Evolutionary conservation across 2,888 invertebrate species (phyloP).

Genomic region (Ennomos fuscantarius): DNA sequence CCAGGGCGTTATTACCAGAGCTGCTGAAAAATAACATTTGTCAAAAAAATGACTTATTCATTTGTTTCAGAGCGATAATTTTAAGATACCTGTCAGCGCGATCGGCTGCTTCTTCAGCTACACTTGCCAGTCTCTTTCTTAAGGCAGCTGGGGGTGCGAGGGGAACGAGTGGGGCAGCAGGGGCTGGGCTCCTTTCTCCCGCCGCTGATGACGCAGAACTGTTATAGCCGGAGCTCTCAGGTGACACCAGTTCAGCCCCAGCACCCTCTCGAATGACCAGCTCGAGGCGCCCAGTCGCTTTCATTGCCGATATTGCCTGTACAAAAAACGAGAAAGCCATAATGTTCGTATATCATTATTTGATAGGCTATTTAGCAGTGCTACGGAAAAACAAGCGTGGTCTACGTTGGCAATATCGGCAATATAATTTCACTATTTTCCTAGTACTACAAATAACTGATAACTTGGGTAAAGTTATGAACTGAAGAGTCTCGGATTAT

Average conservation of each 20-base stretch:
- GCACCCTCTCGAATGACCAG: slow-evolving; percentile 91
- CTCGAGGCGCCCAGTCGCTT: slow-evolving; percentile 90
- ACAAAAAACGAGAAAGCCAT: slow-evolving; percentile 30
- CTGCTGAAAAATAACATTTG: too few species aligned
- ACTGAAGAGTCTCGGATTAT: too few species aligned
- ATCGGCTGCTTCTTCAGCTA: slow-evolving; percentile 89
- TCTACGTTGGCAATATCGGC: too few species aligned
- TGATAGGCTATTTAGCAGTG: too few species aligned
- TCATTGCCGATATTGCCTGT: slow-evolving; percentile 92
- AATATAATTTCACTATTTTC: too few species aligned
- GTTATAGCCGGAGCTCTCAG: slow-evolving; percentile 93
- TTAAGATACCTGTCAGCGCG: slow-evolving; percentile 81
- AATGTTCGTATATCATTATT: too few species aligned
- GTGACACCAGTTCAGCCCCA: slow-evolving; percentile 91
- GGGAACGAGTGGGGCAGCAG: slow-evolving; percentile 62
- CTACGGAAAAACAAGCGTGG: too few species aligned
- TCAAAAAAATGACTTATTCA: too few species aligned
- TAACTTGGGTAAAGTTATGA: too few species aligned
- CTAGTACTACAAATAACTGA: too few species aligned
- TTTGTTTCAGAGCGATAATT: too few species aligned
- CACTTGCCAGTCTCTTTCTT: slow-evolving; percentile 88
- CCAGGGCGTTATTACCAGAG: too few species aligned
- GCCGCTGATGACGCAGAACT: slow-evolving; percentile 93
- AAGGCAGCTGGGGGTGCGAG: slow-evolving; percentile 86
- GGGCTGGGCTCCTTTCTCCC: slow-evolving; percentile 88